Conservation (phyloP, 2,797 vertebrate species). For the Syndactyla subalaris region DNA sequence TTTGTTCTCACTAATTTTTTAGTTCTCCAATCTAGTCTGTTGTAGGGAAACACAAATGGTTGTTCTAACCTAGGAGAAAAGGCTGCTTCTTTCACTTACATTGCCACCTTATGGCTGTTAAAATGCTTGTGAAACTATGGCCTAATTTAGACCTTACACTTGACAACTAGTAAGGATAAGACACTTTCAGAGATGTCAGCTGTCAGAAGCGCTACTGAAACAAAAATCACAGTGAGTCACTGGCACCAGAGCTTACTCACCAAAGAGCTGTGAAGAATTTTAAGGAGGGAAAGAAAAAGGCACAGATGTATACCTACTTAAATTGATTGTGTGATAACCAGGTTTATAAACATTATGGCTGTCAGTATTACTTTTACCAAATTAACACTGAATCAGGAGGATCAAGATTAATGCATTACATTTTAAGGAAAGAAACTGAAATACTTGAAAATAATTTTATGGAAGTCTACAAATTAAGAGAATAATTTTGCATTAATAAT, state of each 20-base stretch:
- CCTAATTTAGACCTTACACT: slow-evolving; percentile 23
- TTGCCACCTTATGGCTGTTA: neutral
- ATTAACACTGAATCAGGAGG: neutral
- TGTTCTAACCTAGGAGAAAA: neutral
- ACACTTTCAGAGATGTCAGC: neutral
- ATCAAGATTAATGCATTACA: neutral
- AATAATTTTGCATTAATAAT: neutral
- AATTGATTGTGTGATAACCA: neutral
- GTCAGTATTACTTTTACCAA: neutral
- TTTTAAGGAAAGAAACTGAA: neutral
- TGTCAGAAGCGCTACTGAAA: slow-evolving; percentile 36
- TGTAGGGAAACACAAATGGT: neutral
- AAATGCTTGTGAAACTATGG: neutral
- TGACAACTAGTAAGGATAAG: slow-evolving; percentile 4
- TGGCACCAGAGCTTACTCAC: neutral
- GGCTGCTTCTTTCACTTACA: neutral
- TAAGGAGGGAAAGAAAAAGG: neutral
- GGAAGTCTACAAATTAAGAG: neutral
- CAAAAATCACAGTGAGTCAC: slow-evolving; percentile 26
- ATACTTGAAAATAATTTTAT: neutral
- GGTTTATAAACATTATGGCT: neutral
- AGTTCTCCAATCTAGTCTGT: neutral
- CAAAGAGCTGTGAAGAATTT: neutral
- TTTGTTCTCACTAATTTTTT: neutral
- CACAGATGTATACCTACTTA: neutral